phyloP scores from a whole-genome alignment of 2,797 vertebrate species.

The Coregonus sp. region DNA sequence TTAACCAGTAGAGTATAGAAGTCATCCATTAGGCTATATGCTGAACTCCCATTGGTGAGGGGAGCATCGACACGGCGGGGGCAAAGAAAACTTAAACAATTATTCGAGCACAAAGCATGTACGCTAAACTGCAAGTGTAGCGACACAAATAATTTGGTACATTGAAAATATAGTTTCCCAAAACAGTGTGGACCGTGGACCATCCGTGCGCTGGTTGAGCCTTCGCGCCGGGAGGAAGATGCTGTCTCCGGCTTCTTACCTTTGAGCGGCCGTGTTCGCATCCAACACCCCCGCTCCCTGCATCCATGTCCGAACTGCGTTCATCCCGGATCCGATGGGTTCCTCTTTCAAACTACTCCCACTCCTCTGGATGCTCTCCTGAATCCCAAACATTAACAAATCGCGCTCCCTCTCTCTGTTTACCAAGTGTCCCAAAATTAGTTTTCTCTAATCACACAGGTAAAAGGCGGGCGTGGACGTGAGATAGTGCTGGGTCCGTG shows the following conservation, averaged over 20 bases:
- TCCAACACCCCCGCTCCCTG: constrained; percentile 98
- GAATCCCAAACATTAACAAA: constrained; percentile 96
- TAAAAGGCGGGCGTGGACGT: neutral
- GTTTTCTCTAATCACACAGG: constrained; percentile 26
- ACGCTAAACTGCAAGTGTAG: neutral
- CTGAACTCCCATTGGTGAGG: neutral
- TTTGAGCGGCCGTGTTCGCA: constrained; percentile 97
- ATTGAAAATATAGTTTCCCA: constrained; percentile 30
- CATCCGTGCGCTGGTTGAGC: constrained; percentile 23
- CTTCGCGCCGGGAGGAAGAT: constrained; percentile 30
- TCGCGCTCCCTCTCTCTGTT: constrained; percentile 28
- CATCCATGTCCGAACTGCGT: constrained; percentile 97
- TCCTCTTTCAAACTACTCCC: constrained; percentile 98
- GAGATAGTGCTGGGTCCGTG: constrained; percentile 18
- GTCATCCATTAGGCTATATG: neutral
- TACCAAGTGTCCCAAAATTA: neutral
- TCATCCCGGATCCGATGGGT: constrained; percentile 95
- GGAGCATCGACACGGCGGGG: neutral
- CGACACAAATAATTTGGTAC: neutral
- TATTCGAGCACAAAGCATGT: neutral
- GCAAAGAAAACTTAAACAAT: neutral
- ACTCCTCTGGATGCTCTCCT: constrained; percentile 97
- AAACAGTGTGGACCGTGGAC: constrained; percentile 27
- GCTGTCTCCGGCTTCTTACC: constrained; percentile 78
- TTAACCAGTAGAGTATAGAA: neutral